Evolutionary conservation across 1,140 invertebrate species (phyloP).

Genomic region (Drosophila parvula): DNA sequence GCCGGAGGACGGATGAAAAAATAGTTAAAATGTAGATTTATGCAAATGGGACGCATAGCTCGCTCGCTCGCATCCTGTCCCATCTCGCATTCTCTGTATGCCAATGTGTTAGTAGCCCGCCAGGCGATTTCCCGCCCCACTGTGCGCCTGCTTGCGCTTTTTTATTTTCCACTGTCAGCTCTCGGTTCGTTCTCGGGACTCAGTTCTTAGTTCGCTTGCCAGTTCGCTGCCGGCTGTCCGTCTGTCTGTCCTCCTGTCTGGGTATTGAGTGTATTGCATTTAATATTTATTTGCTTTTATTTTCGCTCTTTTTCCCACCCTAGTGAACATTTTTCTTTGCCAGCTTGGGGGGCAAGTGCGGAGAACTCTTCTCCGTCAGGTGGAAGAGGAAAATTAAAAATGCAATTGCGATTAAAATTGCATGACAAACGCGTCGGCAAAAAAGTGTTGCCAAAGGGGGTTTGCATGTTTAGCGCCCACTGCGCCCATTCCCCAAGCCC

Average conservation of each 20-base stretch:
- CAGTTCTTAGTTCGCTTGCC: slow-evolving; percentile 51
- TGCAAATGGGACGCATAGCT: slow-evolving; percentile 67
- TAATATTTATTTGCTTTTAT: slow-evolving; percentile 82
- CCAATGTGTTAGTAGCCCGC: slow-evolving; percentile 63
- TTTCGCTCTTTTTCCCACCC: slow-evolving; percentile 39
- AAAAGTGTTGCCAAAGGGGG: slow-evolving; percentile 64
- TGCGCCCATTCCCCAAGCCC: not conserved
- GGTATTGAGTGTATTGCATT: slow-evolving; percentile 81
- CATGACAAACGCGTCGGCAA: slow-evolving; percentile 78
- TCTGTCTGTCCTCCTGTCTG: slow-evolving; percentile 33
- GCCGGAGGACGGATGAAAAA: slow-evolving; percentile 37
- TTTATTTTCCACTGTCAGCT: slow-evolving; percentile 26
- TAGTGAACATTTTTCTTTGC: slow-evolving; percentile 62
- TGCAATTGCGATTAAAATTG: slow-evolving; percentile 82
- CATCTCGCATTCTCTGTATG: slow-evolving; percentile 59
- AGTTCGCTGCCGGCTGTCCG: slow-evolving; percentile 53
- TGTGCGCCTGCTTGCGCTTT: not conserved
- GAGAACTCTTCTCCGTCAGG: slow-evolving; percentile 54
- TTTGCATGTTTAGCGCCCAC: slow-evolving; percentile 65
- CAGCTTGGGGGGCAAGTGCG: not conserved
- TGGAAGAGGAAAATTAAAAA: slow-evolving; percentile 82
- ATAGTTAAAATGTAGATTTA: slow-evolving; percentile 78
- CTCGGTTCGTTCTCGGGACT: slow-evolving; percentile 2
- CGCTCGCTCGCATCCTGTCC: slow-evolving; percentile 57
- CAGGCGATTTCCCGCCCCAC: slow-evolving; percentile 23